Conservation (phyloP, 2,888 invertebrate genomes). For the Orchesellides sinensis region DNA sequence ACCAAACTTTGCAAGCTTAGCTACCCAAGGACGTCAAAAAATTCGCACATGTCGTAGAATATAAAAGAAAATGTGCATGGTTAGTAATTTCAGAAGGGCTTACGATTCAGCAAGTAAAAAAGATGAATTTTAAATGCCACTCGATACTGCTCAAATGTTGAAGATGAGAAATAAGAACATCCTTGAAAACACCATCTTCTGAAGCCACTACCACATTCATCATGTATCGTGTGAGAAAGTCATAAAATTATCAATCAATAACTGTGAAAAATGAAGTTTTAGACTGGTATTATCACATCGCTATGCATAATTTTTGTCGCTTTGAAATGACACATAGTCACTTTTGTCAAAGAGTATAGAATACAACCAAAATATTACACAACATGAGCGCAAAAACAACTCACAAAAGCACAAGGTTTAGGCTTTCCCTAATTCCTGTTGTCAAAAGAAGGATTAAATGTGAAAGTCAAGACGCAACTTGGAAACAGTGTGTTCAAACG, state of each 20-base stretch:
- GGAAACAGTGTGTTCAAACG: slow-evolving; percentile 6
- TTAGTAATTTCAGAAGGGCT: too few relatives aligned
- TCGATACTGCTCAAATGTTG: too few relatives aligned
- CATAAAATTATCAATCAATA: slow-evolving; percentile 17
- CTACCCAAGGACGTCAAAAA: too few relatives aligned
- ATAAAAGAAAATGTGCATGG: too few relatives aligned
- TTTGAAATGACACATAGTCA: not conserved
- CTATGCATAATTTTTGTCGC: not conserved
- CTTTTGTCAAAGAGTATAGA: not conserved
- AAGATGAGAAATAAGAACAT: too few relatives aligned
- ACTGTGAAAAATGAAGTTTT: slow-evolving; percentile 24
- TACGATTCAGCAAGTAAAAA: not conserved
- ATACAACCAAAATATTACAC: not conserved
- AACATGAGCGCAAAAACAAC: not conserved
- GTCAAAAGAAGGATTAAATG: slow-evolving; percentile 40
- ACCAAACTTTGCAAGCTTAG: too few relatives aligned
- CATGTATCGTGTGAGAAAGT: not conserved
- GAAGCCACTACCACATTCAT: too few relatives aligned
- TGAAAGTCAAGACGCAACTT: slow-evolving; percentile 28
- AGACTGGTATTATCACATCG: not conserved
- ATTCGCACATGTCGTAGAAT: too few relatives aligned
- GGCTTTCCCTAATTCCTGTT: slow-evolving; percentile 28
- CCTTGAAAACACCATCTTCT: too few relatives aligned
- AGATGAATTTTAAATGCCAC: not conserved
- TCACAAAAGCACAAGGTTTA: not conserved